Conservation (phyloP, 2,797 vertebrate species). For the Sebastes wilsoni region DNA sequence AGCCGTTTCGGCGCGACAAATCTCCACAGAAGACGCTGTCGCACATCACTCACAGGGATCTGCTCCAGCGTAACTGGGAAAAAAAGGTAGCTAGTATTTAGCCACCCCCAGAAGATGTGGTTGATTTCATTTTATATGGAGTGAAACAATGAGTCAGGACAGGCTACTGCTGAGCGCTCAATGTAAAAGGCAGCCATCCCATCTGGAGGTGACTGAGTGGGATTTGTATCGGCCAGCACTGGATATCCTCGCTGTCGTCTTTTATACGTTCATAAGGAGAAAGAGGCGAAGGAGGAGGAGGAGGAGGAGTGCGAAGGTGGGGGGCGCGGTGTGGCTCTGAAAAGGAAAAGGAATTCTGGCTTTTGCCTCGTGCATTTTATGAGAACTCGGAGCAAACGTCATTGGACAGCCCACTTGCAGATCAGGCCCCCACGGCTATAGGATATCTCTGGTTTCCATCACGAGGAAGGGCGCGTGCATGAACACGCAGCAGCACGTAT, state of each 20-base stretch:
- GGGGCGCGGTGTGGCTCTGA: constrained; percentile 4
- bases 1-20: constrained; percentile 36
- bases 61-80: constrained; percentile 34
- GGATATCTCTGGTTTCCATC: constrained; percentile 76
- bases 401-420: constrained; percentile 64
- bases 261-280: constrained; percentile 60
- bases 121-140: constrained; percentile 80
- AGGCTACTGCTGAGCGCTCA: constrained; percentile 64
- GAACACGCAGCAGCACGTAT: constrained; percentile 21
- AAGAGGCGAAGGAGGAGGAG: constrained; percentile 16
- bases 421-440: constrained; percentile 54
- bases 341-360: constrained; percentile 66
- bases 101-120: constrained; percentile 65
- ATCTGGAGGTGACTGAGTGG: constrained; percentile 72
- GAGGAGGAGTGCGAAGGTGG: constrained; percentile 23
- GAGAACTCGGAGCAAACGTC: constrained; percentile 66
- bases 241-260: constrained; percentile 72
- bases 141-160: constrained; percentile 76
- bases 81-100: constrained; percentile 53
- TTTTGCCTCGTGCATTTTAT: constrained; percentile 71
- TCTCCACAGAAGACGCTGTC: constrained; percentile 24
- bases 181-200: constrained; percentile 66
- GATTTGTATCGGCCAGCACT: constrained; percentile 65
- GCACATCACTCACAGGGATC: constrained; percentile 32
- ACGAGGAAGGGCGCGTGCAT: constrained; percentile 32